Evolutionary conservation across 2,797 vertebrate genomes (phyloP).

Genomic region (Tapirus indicus): DNA sequence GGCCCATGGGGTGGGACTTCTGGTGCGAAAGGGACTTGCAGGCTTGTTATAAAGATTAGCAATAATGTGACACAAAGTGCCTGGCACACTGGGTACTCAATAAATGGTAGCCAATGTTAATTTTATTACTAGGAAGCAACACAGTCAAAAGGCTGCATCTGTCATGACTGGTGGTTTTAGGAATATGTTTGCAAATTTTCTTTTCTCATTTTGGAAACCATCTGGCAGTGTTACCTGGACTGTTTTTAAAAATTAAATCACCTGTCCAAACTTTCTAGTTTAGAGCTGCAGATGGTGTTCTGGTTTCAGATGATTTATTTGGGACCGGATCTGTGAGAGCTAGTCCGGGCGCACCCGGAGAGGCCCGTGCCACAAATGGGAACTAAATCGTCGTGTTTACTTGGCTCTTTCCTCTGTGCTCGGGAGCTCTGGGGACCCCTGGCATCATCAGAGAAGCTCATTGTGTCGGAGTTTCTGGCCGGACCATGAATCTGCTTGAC

Average conservation of each 20-base stretch:
- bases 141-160: conserved; percentile 43
- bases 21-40: background rate
- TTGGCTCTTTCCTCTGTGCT: background rate
- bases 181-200: background rate
- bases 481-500: background rate
- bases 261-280: conserved; percentile 4
- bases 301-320: background rate
- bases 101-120: background rate
- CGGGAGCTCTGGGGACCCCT: background rate
- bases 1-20: rapidly evolving
- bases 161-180: background rate
- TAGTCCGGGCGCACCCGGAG: background rate
- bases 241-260: background rate
- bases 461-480: background rate
- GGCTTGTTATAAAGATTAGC: background rate
- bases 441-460: background rate
- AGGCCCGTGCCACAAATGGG: background rate
- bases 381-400: background rate
- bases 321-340: conserved; percentile 1
- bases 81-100: background rate
- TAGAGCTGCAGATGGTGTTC: background rate
- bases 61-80: background rate
- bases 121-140: conserved; percentile 19
- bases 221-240: background rate
- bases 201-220: background rate